Percentiles rank a stretch among this genome's conserved stretches.
These are phyloP conservation scores for Crotalus tigris DNA, from an alignment of 2,113 vertebrate genomes.

Conservation along the genomic window DNA sequence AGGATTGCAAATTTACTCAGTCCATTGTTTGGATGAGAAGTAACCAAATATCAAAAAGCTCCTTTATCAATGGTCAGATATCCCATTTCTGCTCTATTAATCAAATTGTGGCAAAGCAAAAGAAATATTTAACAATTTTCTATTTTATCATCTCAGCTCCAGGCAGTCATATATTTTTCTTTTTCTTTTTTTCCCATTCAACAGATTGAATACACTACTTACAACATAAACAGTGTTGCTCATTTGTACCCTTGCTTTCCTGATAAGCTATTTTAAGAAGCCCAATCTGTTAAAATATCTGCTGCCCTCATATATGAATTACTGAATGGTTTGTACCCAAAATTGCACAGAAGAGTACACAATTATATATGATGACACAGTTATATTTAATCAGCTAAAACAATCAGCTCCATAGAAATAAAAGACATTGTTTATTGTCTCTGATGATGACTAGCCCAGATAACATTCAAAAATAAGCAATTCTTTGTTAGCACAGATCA, in stretches of 20 bases:
- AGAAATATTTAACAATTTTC: background rate
- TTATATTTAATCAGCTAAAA: constrained; percentile 40
- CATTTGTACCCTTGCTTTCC: constrained; percentile 30
- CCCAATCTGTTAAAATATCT: constrained; percentile 29
- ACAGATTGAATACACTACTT: background rate
- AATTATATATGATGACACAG: constrained; percentile 7
- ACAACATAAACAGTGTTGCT: background rate
- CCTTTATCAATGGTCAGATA: background rate
- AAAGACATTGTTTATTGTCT: constrained; percentile 10
- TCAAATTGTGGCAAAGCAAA: background rate
- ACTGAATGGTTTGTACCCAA: constrained; percentile 29
- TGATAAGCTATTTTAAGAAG: constrained; percentile 39
- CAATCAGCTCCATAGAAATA: constrained; percentile 5
- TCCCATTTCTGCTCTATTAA: background rate
- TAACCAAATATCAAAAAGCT: background rate
- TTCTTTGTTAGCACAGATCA: background rate
- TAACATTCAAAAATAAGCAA: constrained; percentile 1
- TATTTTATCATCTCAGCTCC: constrained; percentile 9
- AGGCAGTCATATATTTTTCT: background rate
- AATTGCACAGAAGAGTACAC: constrained; percentile 33
- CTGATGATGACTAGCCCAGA: constrained; percentile 21
- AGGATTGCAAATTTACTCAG: background rate
- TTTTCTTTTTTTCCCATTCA: background rate
- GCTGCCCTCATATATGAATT: constrained; percentile 11
- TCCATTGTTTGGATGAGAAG: background rate